A percentile compares a stretch with the other conserved stretches of the same genome.
Evolutionary conservation across 2,888 invertebrate species (phyloP).

Genomic region (Neocrepidodera transversa): DNA sequence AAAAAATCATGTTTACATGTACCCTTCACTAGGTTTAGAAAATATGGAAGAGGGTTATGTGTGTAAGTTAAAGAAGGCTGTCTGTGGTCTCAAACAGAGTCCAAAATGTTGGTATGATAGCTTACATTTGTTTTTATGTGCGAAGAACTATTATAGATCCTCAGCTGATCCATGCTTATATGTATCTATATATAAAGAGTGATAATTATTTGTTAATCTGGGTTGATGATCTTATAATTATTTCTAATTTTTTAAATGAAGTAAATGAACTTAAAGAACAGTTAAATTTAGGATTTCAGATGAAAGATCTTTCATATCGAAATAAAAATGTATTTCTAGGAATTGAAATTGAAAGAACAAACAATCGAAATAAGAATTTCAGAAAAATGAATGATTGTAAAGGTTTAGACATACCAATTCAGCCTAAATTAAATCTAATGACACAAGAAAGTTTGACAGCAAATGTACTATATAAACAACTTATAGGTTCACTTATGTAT

Average conservation of each 20-base stretch:
- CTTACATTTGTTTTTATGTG: slow-evolving; percentile 17
- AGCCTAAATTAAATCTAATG: slow-evolving; percentile 29
- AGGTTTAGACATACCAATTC: slow-evolving; percentile 26
- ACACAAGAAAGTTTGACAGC: background rate
- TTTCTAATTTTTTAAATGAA: slow-evolving; percentile 29
- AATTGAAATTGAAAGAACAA: slow-evolving; percentile 31
- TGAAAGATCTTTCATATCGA: no score
- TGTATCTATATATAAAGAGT: slow-evolving; percentile 32
- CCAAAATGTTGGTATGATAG: slow-evolving; percentile 37
- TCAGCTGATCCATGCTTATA: slow-evolving; percentile 40
- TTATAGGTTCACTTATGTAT: no score
- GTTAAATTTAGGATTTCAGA: no score
- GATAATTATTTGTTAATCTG: slow-evolving; percentile 32
- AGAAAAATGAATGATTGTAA: slow-evolving; percentile 37
- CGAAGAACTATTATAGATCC: slow-evolving; percentile 30
- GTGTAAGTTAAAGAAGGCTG: slow-evolving; percentile 33
- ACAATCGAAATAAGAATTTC: slow-evolving; percentile 24
- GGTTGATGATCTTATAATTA: slow-evolving; percentile 38
- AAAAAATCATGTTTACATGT: slow-evolving; percentile 18
- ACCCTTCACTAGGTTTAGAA: slow-evolving; percentile 15
- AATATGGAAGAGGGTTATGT: no score
- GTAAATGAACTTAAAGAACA: slow-evolving; percentile 25
- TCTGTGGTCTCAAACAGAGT: slow-evolving; percentile 35
- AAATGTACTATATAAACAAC: no score
- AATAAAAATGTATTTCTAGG: slow-evolving; percentile 32